A percentile compares a stretch with the other conserved stretches of the same genome.
Conservation (phyloP, 1,140 invertebrate species). For the Procambarus virginalis region DNA sequence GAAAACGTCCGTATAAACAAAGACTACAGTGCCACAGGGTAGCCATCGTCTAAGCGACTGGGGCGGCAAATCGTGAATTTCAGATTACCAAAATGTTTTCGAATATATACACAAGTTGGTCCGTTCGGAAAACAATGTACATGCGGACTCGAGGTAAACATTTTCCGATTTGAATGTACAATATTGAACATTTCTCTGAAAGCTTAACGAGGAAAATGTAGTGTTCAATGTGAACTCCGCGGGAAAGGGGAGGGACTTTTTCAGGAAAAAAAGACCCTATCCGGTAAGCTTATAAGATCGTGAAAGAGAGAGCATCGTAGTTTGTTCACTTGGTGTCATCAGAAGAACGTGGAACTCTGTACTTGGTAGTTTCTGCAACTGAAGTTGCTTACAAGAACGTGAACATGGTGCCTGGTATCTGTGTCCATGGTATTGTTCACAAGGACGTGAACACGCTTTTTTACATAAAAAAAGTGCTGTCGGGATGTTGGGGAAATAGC, state of each 20-base stretch:
- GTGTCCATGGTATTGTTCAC: not conserved
- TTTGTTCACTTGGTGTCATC: too few relatives aligned
- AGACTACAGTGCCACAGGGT: too few relatives aligned
- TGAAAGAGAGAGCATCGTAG: too few relatives aligned
- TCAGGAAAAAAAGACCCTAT: too few relatives aligned
- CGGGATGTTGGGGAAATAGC: too few relatives aligned
- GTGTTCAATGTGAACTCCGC: not conserved
- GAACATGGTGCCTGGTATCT: too few relatives aligned
- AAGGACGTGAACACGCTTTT: not conserved
- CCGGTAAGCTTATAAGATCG: too few relatives aligned
- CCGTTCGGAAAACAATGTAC: not conserved
- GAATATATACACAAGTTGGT: not conserved
- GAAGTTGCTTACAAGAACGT: too few relatives aligned
- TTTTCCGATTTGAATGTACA: not conserved
- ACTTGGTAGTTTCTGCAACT: too few relatives aligned
- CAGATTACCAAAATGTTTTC: not conserved
- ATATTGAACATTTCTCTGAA: not conserved
- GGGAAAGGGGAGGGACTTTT: not conserved
- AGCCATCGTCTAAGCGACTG: not conserved
- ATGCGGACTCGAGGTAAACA: not conserved
- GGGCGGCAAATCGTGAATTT: not conserved
- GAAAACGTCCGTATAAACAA: too few relatives aligned
- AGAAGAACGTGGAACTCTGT: too few relatives aligned
- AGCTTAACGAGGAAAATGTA: not conserved
- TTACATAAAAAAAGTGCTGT: too few relatives aligned